Percentiles rank a stretch among this genome's conserved stretches.
phyloP scores from a whole-genome alignment of 2,888 invertebrate species.

The Labia minor region DNA sequence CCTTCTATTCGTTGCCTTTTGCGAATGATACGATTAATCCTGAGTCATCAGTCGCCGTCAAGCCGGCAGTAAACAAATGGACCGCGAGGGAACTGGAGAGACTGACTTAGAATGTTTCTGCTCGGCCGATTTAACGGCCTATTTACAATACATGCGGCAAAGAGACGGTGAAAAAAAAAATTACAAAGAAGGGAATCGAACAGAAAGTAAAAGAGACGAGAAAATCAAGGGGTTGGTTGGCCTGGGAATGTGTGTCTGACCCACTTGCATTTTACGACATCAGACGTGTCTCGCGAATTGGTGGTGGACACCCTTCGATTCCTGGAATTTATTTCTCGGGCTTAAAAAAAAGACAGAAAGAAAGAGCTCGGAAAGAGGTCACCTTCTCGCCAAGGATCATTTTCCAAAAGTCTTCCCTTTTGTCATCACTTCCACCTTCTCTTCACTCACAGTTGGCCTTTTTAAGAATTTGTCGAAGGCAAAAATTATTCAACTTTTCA shows the following conservation, averaged over 20 bases:
- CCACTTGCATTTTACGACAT: background rate
- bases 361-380: no score
- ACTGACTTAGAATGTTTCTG: background rate
- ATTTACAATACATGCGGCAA: background rate
- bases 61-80: conserved; percentile 7
- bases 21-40: conserved; percentile 13
- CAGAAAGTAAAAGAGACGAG: background rate
- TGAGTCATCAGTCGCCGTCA: conserved; percentile 13
- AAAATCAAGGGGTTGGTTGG: background rate
- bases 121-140: conserved; percentile 13
- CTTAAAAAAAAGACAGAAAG: background rate
- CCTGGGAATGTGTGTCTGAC: background rate
- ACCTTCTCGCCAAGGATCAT: background rate
- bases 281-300: background rate
- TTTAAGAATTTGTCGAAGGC: background rate
- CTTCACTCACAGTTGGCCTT: background rate
- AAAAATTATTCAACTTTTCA: conserved; percentile 9
- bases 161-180: background rate
- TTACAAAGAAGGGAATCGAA: background rate
- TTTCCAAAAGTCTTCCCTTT: background rate
- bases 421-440: background rate
- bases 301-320: background rate
- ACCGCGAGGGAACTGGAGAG: background rate
- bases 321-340: background rate
- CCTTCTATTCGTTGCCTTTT: conserved; percentile 13